Conservation (phyloP, 2,113 vertebrate genomes). For the Ceyx margarethae region DNA sequence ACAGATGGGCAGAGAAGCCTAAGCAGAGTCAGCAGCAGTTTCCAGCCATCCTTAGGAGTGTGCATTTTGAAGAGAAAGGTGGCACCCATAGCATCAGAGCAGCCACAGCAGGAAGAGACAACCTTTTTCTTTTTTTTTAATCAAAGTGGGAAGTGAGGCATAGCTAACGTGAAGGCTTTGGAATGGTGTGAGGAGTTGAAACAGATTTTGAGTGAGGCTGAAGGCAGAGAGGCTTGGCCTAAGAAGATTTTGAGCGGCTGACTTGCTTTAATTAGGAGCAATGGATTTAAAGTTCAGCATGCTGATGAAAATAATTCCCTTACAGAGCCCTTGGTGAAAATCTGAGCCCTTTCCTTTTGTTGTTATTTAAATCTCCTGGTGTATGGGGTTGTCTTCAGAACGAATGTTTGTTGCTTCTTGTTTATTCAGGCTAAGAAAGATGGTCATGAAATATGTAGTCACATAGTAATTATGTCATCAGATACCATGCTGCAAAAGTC, state of each 20-base stretch:
- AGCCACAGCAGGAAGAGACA: background rate
- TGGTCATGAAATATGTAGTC: slow-evolving; percentile 29
- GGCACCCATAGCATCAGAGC: background rate
- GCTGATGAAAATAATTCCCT: background rate
- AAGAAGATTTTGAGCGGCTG: background rate
- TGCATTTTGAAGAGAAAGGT: background rate
- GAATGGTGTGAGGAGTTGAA: background rate
- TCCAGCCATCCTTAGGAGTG: background rate
- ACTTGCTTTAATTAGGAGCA: slow-evolving; percentile 36
- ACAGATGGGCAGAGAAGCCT: background rate
- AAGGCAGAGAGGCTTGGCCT: background rate
- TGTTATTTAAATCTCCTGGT: background rate
- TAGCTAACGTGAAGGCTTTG: background rate
- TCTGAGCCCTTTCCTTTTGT: background rate
- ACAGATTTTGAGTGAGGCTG: background rate
- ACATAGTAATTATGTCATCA: slow-evolving; percentile 59
- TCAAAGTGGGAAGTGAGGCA: background rate
- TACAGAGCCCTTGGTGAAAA: background rate
- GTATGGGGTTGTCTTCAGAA: background rate
- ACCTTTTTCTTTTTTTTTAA: background rate
- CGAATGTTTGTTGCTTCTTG: slow-evolving; percentile 36
- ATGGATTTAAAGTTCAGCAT: slow-evolving; percentile 22
- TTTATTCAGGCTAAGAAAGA: slow-evolving; percentile 58
- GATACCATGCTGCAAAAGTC: slow-evolving; percentile 23
- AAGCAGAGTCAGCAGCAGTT: background rate